Base-by-base conservation (phyloP, 2,113 vertebrate genomes). In the Heterocephalus glaber region DNA sequence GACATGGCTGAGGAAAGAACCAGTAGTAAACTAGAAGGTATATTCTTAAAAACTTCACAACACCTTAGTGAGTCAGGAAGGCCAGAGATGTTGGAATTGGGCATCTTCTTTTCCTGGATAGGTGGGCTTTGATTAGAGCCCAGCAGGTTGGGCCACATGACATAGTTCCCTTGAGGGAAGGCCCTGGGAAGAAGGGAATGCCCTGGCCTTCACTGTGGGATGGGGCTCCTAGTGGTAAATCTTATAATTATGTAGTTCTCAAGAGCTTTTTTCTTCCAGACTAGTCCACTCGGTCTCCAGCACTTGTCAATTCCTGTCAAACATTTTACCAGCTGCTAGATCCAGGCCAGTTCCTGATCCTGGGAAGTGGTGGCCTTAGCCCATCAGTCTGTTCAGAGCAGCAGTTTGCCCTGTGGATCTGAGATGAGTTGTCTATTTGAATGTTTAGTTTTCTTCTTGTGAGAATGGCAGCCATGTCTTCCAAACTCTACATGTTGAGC, bases 351-450 rank as follows among this genome's bases (percentile, higher is more conserved):
- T 6, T 54, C 54, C 28, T 14, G 16, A 26, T 22, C 70, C 24
- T 0, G 4, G 16, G 1, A 5, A 10, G 24, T 61, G 7, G 41
- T 54, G 52, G 1, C 8, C 35, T 35, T 19, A 76, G 20, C 1
- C 63, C 0, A 3, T 16, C 60, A 2, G 4, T 30, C 41, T 30
- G 4, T 3, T 17, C 19, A 33, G 49, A 58, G 33, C 19, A 17
- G n/a, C 52, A 10, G 44, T 20, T 2, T 56, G 44, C 30, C 47
- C 28, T 3, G 35, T 20, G 52, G 14, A 19, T 28, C 61, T 33
- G 20, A 26, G 17, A 26, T 84, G 65, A 74, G 33, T 0, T 3
- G 0, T 24, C 38, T 44, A 1, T 2, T 63, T 52, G 1, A 22
- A 30, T 26, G 38, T 44, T 38, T 2, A 38, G 63, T 41, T 28